Evolutionary conservation across 2,113 vertebrate genomes (phyloP), one percentile per base, ranked within the genome.

Genomic region (Pituophis catenifer): DNA sequence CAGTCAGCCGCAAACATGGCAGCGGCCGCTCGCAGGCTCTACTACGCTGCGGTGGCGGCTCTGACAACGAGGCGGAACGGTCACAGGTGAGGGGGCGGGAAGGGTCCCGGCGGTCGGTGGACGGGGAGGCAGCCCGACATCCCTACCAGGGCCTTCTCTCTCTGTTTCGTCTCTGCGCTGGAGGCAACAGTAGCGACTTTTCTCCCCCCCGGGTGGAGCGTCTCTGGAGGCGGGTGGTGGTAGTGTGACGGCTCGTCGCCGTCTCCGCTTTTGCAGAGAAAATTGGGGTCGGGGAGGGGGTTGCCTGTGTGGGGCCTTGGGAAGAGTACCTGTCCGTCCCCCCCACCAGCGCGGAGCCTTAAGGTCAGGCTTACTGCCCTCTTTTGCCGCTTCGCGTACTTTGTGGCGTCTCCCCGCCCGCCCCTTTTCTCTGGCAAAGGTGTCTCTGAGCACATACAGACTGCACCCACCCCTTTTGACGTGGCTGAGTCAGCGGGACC

Each of bases 41-140:
- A 33, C 5, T 19, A 44, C 5, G 59, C 89, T 38, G 70, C 75
- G 10, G 55, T 44, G 21, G 17, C 4, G 19, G 4, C 21, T 50
- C 52, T 44, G 65, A 91, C 52, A 29, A 50, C 89, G 58, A 29
- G 44, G 89, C 52, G 90, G 59, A 53, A 75, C 24, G 54, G 90
- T 8, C 87, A 89, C 96, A 96, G 96, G 94, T 96, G 94, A 96
- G 93, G 75, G 33, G 59, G 26, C 23, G 54, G 11, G 2, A 58
- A 58, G 44, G 26, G 57, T 86, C 50, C 50, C 8, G 95, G 89
- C 38, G 95, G 89, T 87, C 59, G 65, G 24, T 24, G n/a, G 93
- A 89, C 70, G 91, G 87, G 94, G 90, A 93, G 55, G 8, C 24
- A 38, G 58, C 89, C 58, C 23, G 88, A 24, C n/a, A 89, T 70